Evolutionary conservation across 2,888 invertebrate species (phyloP).

Genomic region (Liposcelis brunnea): DNA sequence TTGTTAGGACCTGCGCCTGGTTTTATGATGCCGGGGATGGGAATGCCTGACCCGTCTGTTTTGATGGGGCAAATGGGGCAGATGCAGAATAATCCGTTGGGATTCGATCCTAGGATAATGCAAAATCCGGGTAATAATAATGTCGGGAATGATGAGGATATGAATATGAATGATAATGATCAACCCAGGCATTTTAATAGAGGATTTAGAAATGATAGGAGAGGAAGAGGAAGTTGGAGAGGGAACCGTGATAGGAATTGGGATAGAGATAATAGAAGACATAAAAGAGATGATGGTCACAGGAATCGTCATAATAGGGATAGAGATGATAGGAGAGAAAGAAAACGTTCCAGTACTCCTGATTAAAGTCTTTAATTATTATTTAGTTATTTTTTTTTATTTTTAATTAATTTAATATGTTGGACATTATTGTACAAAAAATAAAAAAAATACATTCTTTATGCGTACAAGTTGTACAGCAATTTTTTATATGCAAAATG

Average conservation of each 20-base stretch:
- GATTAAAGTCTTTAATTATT: no score
- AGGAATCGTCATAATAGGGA: background rate
- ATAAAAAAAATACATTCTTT: no score
- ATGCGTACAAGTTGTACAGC: no score
- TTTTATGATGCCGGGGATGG: slow-evolving; percentile 5
- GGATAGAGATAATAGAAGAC: slow-evolving; percentile 4
- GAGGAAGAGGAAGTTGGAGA: slow-evolving; percentile 1
- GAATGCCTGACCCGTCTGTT: background rate
- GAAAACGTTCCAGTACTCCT: background rate
- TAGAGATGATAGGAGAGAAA: slow-evolving; percentile 6
- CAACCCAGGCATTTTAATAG: background rate
- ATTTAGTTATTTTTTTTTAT: no score
- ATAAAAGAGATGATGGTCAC: background rate
- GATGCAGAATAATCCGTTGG: background rate
- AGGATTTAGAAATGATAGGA: background rate
- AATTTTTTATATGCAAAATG: no score
- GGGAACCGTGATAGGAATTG: slow-evolving; percentile 5
- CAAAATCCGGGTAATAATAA: background rate
- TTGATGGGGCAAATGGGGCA: slow-evolving; percentile 4
- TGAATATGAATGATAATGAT: no score
- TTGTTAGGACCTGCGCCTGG: background rate
- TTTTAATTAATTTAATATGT: no score
- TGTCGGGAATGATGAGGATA: background rate
- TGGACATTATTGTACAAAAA: no score
- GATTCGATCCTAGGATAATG: background rate